Conservation (phyloP, 1,140 invertebrate genomes). For the Drusus annulatus region DNA sequence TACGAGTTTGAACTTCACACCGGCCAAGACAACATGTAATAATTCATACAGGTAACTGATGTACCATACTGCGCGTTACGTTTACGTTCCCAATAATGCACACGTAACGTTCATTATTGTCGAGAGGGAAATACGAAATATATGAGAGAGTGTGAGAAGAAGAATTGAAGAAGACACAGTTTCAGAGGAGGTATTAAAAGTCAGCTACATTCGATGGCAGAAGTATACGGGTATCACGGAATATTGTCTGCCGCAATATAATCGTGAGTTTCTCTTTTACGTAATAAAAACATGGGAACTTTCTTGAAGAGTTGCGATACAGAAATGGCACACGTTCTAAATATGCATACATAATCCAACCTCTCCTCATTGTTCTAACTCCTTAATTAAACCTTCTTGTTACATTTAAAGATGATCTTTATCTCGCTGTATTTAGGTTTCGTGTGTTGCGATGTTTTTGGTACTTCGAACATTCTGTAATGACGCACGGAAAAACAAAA, state of each 20-base stretch:
- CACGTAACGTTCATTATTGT: constrained; percentile 24
- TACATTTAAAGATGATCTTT: background rate
- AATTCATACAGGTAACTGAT: background rate
- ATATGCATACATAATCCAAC: constrained; percentile 26
- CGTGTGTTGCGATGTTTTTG: no score
- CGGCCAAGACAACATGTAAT: background rate
- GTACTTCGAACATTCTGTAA: no score
- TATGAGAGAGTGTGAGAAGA: background rate
- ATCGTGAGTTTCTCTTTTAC: constrained; percentile 56
- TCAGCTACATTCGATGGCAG: background rate
- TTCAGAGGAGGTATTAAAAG: background rate
- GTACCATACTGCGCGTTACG: no score
- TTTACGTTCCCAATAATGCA: constrained; percentile 6
- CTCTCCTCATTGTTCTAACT: constrained; percentile 16
- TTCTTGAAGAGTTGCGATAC: constrained; percentile 23
- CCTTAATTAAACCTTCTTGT: background rate
- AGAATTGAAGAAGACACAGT: constrained; percentile 21
- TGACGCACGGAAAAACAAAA: no score
- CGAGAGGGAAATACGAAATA: background rate
- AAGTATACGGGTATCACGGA: constrained; percentile 14
- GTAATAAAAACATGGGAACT: constrained; percentile 48
- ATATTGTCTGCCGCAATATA: constrained; percentile 44
- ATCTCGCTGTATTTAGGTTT: background rate
- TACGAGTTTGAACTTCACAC: no score
- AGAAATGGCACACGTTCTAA: constrained; percentile 34